Conservation (phyloP, 2,888 invertebrate genomes). For the Drosophila barbarae region DNA sequence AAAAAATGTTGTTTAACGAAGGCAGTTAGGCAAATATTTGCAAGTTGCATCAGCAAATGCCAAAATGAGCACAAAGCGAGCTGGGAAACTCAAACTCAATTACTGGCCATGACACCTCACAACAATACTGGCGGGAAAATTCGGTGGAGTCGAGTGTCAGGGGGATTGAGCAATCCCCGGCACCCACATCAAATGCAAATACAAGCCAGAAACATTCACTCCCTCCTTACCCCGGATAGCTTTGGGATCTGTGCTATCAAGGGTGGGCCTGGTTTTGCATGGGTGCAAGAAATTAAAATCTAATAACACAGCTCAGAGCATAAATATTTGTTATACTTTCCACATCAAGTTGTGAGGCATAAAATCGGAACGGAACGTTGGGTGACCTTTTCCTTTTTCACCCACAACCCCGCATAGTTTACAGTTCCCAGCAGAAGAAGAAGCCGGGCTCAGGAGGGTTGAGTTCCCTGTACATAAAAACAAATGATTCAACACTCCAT, state of each 20-base stretch:
- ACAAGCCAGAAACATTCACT: slow-evolving; percentile 68
- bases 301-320: slow-evolving; percentile 72
- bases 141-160: slow-evolving; percentile 3
- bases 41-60: slow-evolving; percentile 67
- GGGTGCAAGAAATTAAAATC: slow-evolving; percentile 75
- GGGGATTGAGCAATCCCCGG: slow-evolving; percentile 16
- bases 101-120: slow-evolving; percentile 71
- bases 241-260: slow-evolving; percentile 8
- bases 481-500: slow-evolving; percentile 68
- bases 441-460: slow-evolving; percentile 17
- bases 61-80: slow-evolving; percentile 47
- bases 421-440: slow-evolving; percentile 32
- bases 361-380: slow-evolving; percentile 4
- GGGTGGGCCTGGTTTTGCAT: slow-evolving; percentile 60
- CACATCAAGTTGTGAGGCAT: slow-evolving; percentile 49
- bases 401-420: slow-evolving; percentile 39
- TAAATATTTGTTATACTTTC: slow-evolving; percentile 73
- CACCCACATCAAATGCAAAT: slow-evolving; percentile 59
- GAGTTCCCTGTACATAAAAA: slow-evolving; percentile 52
- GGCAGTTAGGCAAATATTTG: slow-evolving; percentile 70
- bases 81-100: slow-evolving; percentile 58
- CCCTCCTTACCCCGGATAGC: slow-evolving; percentile 42
- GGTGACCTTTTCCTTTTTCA: slow-evolving; percentile 19
- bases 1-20: slow-evolving; percentile 52
- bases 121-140: slow-evolving; percentile 44